Conservation (phyloP, 2,888 invertebrate species). For the Sphinx pinastri region DNA sequence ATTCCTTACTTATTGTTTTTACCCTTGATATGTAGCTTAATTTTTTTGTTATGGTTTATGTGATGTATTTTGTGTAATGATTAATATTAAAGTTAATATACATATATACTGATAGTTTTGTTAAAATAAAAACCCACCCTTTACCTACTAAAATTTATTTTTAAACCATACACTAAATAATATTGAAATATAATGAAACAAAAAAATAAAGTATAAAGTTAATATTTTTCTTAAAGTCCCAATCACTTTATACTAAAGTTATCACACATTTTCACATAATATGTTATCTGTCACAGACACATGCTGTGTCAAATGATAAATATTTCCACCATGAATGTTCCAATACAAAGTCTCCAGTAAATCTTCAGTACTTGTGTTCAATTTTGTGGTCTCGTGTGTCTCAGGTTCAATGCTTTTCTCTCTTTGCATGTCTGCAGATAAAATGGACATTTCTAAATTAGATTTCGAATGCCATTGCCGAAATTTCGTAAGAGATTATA, state of each 20-base stretch:
- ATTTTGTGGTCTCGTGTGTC: constrained; percentile 73
- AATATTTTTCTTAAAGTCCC: constrained; percentile 52
- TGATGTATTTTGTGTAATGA: constrained; percentile 46
- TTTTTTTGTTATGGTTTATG: constrained; percentile 49
- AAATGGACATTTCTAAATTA: constrained; percentile 76
- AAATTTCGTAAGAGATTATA: constrained; percentile 68
- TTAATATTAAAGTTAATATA: constrained; percentile 49
- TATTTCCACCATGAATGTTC: constrained; percentile 86
- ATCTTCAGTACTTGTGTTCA: constrained; percentile 78
- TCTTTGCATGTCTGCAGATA: constrained; percentile 83
- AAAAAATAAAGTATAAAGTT: constrained; percentile 22
- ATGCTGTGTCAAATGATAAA: constrained; percentile 83
- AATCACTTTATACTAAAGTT: constrained; percentile 48
- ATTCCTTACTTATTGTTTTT: constrained; percentile 19
- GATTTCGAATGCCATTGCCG: constrained; percentile 46
- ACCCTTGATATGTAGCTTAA: constrained; percentile 33
- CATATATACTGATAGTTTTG: constrained; percentile 48
- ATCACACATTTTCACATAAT: constrained; percentile 53
- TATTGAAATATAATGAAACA: constrained; percentile 41
- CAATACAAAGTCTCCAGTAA: constrained; percentile 84
- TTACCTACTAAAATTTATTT: constrained; percentile 69
- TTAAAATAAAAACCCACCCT: constrained; percentile 69
- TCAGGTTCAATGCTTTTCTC: constrained; percentile 76
- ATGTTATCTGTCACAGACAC: constrained; percentile 58
- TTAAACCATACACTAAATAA: constrained; percentile 57